Base-by-base conservation (phyloP, 2,113 vertebrate genomes). In the Progne subis region DNA sequence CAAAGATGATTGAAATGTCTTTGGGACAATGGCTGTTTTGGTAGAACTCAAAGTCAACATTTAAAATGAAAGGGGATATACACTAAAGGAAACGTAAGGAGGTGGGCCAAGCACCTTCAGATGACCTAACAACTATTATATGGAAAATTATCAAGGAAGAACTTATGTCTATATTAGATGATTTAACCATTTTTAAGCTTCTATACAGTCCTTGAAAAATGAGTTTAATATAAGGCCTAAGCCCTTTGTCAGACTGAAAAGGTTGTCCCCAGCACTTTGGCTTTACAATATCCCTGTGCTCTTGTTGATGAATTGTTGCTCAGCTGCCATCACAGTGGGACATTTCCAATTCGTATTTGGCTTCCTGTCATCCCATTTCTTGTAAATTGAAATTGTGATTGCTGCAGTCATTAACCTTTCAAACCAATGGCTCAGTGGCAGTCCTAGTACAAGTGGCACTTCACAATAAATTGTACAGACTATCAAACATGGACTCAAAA, bases 351-450 rank as follows among this genome's bases (percentile, higher is more conserved):
- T 94, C 86, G 74, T 72, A 65, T 82, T 96, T 94, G 41, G 71
- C 82, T 94, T 93, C 77, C 77, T 97, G 93, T 97, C 86, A 79
- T 94, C 41, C 74, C 44, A 26, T 97, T 95, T 91, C 50, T 77
- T 91, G 61, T 90, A 96, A 97, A 96, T 61, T 92, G 95, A 84
- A 97, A 72, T 79, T 86, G 50, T 93, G 96, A 97, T 97, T 90
- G 82, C 91, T 74, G 78, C 81, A 94, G 79, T 91, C 90, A 81
- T 97, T 96, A 98, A 94, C 94, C 94, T 97, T 96, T 90, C 67
- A 88, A 95, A 88, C 80, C 82, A 93, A 63, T 8, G n/a, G 79
- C 97, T 94, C 97, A 83, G 90, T 85, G 86, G 96, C 44, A 37
- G 63, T 67, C 78, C 94, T 94, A 65, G 55, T 82, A 80, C 61